Evolutionary conservation across 2,888 invertebrate species (phyloP).

Genomic region (Eurois occulta): DNA sequence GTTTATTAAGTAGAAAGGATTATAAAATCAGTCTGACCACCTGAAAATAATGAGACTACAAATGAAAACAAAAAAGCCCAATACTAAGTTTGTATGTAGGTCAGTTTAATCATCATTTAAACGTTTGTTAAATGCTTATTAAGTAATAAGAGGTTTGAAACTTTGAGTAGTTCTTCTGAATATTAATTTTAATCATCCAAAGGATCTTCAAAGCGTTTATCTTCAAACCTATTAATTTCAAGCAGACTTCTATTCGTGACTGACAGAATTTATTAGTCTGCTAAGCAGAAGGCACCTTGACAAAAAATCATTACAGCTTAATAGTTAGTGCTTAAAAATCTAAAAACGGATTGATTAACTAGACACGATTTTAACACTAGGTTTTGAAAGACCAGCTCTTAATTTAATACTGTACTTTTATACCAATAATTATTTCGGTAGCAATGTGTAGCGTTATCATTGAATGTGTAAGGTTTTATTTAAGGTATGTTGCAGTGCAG

Average conservation of each 20-base stretch:
- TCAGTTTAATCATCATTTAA: no score
- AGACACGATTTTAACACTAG: slow-evolving; percentile 50
- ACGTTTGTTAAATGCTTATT: no score
- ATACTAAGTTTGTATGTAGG: no score
- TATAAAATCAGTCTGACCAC: no score
- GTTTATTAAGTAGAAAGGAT: no score
- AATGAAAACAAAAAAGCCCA: no score
- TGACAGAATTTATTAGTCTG: neutral
- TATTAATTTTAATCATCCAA: no score
- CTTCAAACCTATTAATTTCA: slow-evolving; percentile 43
- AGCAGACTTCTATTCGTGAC: slow-evolving; percentile 37
- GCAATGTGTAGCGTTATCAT: neutral
- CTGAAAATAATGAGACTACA: no score
- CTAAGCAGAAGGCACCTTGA: slow-evolving; percentile 44
- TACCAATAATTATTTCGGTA: slow-evolving; percentile 13
- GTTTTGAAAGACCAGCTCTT: slow-evolving; percentile 11
- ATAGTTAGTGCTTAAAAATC: slow-evolving; percentile 2
- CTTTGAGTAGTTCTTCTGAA: neutral
- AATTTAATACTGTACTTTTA: slow-evolving; percentile 5
- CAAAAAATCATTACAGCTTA: slow-evolving; percentile 36
- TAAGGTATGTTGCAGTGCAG: neutral
- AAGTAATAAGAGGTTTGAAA: no score
- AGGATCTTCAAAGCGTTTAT: slow-evolving; percentile 8
- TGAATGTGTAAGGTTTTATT: neutral
- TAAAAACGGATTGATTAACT: slow-evolving; percentile 49